A percentile compares a stretch with the other conserved stretches of the same genome.
phyloP scores from a whole-genome alignment of 2,888 invertebrate species.

The Lacanobia wlatinum region DNA sequence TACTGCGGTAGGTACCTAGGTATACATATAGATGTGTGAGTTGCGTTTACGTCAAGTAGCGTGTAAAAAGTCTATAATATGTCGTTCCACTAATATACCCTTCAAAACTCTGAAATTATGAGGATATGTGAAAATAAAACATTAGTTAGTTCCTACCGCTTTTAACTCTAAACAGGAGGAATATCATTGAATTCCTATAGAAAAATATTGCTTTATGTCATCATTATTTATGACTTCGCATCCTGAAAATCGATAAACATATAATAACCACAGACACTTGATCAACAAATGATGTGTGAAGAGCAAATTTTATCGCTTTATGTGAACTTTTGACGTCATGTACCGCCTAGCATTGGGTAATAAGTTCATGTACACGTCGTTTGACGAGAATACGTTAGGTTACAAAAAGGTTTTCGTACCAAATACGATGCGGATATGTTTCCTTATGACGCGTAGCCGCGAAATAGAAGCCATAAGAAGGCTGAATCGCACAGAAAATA shows the following conservation, averaged over 20 bases:
- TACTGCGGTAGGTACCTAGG: neutral
- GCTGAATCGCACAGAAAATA: neutral
- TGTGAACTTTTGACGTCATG: conserved; percentile 26
- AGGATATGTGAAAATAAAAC: no score
- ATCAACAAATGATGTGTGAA: conserved; percentile 38
- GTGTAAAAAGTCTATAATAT: conserved; percentile 2
- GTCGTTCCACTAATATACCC: no score
- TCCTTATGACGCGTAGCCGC: neutral
- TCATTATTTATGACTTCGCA: conserved; percentile 6
- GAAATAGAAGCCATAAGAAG: neutral
- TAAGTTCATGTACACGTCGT: neutral
- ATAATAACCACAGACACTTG: conserved; percentile 37
- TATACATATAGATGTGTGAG: neutral
- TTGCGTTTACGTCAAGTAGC: neutral
- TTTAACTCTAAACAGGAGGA: no score
- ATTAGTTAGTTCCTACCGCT: neutral
- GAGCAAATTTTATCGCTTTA: conserved; percentile 30
- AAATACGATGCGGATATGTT: neutral
- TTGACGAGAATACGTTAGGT: neutral
- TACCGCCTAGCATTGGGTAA: conserved; percentile 8
- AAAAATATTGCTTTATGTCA: conserved; percentile 22
- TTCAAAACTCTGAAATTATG: neutral
- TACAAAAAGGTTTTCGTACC: neutral
- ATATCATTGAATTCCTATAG: neutral
- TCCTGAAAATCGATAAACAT: conserved; percentile 32